Evolutionary conservation across 2,797 vertebrate genomes (phyloP).

Genomic region (Liparis tanakae): DNA sequence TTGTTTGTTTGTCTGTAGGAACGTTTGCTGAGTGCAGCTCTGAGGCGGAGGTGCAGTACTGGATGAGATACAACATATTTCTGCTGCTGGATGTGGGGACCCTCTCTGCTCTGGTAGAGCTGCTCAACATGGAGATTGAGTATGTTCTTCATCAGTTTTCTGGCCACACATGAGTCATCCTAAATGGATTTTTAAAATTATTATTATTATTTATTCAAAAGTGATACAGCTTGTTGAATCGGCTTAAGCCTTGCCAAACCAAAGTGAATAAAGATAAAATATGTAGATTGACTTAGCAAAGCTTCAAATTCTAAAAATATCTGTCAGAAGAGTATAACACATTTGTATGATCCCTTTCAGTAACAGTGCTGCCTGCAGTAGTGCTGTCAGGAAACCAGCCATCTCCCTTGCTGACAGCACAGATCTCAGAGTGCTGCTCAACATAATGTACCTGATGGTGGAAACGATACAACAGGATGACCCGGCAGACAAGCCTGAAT

Average conservation of each 20-base stretch:
- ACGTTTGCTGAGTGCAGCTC: slow-evolving; percentile 92
- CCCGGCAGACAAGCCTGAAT: slow-evolving; percentile 90
- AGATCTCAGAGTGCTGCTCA: slow-evolving; percentile 94
- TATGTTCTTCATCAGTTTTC: slow-evolving; percentile 72
- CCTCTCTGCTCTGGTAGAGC: slow-evolving; percentile 94
- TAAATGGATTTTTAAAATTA: background rate
- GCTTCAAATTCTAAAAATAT: background rate
- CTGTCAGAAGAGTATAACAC: background rate
- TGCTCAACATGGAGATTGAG: slow-evolving; percentile 99
- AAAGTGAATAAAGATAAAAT: background rate
- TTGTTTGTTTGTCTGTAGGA: slow-evolving; percentile 76
- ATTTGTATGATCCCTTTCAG: slow-evolving; percentile 69
- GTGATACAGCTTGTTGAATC: background rate
- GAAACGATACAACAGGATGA: slow-evolving; percentile 93
- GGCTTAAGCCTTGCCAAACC: background rate
- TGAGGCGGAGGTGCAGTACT: slow-evolving; percentile 92
- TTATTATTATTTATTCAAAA: background rate
- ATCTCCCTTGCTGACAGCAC: slow-evolving; percentile 99
- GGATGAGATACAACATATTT: slow-evolving; percentile 97
- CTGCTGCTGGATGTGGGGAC: slow-evolving; percentile 94
- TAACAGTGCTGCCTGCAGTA: slow-evolving; percentile 97
- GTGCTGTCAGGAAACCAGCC: slow-evolving; percentile 95
- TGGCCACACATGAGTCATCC: background rate
- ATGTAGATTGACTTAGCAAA: background rate
- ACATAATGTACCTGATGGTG: slow-evolving; percentile 98